Evolutionary conservation across 2,888 invertebrate genomes (phyloP).

Genomic region (Drosophila affinis): DNA sequence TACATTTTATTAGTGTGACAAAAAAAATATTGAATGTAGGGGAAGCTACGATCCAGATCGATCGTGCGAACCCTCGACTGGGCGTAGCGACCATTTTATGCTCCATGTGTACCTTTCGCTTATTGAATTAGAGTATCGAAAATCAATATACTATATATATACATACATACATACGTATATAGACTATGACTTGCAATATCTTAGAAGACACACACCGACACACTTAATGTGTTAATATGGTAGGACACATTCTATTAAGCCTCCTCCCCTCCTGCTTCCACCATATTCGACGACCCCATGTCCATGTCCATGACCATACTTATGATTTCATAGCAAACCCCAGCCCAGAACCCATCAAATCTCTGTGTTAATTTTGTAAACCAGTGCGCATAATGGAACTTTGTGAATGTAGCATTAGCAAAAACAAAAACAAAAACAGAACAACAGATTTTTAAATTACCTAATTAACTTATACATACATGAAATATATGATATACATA

Average conservation of each 20-base stretch:
- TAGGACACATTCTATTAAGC: conserved; percentile 35
- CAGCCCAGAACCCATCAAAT: conserved; percentile 26
- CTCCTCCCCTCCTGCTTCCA: conserved; percentile 1
- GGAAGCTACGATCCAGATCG: conserved; percentile 35
- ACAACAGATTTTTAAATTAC: conserved; percentile 38
- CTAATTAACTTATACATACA: conserved; percentile 43
- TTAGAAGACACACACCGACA: conserved; percentile 43
- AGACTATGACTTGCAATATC: conserved; percentile 58
- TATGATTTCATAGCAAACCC: conserved; percentile 30
- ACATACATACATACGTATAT: conserved; percentile 28
- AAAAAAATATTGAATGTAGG: conserved; percentile 44
- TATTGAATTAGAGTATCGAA: conserved; percentile 68
- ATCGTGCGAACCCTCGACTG: conserved; percentile 16
- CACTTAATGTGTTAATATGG: conserved; percentile 38
- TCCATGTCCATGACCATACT: background rate
- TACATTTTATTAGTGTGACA: conserved; percentile 72
- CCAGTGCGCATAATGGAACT: conserved; percentile 69
- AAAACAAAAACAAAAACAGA: conserved; percentile 38
- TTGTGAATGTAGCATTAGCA: conserved; percentile 71
- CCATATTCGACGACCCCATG: background rate
- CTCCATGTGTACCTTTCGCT: conserved; percentile 81
- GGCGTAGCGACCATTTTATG: conserved; percentile 66
- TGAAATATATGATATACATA: conserved; percentile 26
- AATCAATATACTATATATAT: conserved; percentile 38
- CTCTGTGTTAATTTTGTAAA: conserved; percentile 60